phyloP scores from a whole-genome alignment of 30 jellyfish, hydroid and myxozoan genomes.

The Pseudorhiza aurosa region DNA sequence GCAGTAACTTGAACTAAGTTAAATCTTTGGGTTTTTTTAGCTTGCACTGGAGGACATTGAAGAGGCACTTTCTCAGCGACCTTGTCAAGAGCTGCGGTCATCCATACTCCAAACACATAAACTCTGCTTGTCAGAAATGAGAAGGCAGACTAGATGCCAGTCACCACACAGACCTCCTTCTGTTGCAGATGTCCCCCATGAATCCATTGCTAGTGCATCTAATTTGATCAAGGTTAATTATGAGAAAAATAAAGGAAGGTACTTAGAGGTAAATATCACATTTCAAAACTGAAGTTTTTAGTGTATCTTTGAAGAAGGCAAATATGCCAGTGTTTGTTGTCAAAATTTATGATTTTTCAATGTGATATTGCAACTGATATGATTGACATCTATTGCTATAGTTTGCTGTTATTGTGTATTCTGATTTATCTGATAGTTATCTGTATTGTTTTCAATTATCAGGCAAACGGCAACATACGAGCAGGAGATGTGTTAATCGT shows the following conservation, averaged over 20 bases:
- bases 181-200: slow-evolving; percentile 38
- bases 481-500: slow-evolving; percentile 82
- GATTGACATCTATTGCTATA: too few relatives aligned
- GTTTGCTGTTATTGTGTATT: too few relatives aligned
- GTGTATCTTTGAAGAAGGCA: too few relatives aligned
- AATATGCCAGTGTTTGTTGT: too few relatives aligned
- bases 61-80: slow-evolving; percentile 52
- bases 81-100: slow-evolving; percentile 7
- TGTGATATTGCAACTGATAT: too few relatives aligned
- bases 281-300: too few relatives aligned
- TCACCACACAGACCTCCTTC: slow-evolving; percentile 38
- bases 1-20: too few relatives aligned
- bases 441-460: neutral
- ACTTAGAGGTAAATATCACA: slow-evolving; percentile 69
- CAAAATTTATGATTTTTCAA: too few relatives aligned
- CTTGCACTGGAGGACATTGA: slow-evolving; percentile 57
- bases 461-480: slow-evolving; percentile 68
- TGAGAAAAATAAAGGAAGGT: slow-evolving; percentile 41
- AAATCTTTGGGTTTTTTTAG: too few relatives aligned
- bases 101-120: slow-evolving; percentile 42
- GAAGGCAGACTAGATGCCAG: slow-evolving; percentile 17
- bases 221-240: slow-evolving; percentile 49
- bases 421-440: too few relatives aligned
- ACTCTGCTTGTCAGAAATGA: slow-evolving; percentile 68
- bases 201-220: slow-evolving; percentile 59